Conservation (phyloP, 2,888 invertebrate genomes). For the Diabrotica balteata region DNA sequence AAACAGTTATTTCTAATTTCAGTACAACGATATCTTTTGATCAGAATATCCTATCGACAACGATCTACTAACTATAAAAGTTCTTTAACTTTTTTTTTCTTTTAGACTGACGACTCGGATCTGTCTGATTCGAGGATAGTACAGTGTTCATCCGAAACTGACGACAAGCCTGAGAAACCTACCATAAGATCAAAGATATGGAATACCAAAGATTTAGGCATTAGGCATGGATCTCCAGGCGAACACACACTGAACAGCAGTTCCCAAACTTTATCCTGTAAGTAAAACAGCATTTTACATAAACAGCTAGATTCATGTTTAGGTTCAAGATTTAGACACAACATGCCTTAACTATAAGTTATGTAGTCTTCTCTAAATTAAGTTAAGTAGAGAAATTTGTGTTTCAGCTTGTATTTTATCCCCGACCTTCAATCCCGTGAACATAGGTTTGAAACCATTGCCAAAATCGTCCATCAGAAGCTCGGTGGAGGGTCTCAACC, state of each 20-base stretch:
- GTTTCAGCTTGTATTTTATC: constrained; percentile 50
- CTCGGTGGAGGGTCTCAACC: constrained; percentile 86
- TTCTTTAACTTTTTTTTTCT: constrained; percentile 31
- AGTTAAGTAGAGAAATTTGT: background rate
- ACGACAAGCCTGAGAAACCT: constrained; percentile 67
- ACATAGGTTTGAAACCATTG: constrained; percentile 66
- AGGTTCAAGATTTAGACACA: too few relatives aligned
- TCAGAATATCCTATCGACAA: too few relatives aligned
- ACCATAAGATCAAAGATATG: constrained; percentile 64
- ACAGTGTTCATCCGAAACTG: constrained; percentile 62
- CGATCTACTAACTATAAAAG: too few relatives aligned
- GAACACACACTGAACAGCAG: constrained; percentile 66
- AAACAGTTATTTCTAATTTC: too few relatives aligned
- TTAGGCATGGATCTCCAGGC: constrained; percentile 55
- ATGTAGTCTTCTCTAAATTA: too few relatives aligned
- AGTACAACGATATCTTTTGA: too few relatives aligned
- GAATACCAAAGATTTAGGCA: constrained; percentile 50
- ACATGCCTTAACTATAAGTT: too few relatives aligned
- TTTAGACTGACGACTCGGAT: constrained; percentile 74
- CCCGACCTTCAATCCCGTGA: constrained; percentile 62
- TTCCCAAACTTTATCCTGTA: constrained; percentile 59
- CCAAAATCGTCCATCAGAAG: constrained; percentile 77
- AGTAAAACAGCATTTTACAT: too few relatives aligned
- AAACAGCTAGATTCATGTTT: too few relatives aligned
- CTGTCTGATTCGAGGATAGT: constrained; percentile 62